These are phyloP conservation scores for Dermatemys mawii DNA, from an alignment of 2,113 vertebrate species.

Conservation along the genomic window DNA sequence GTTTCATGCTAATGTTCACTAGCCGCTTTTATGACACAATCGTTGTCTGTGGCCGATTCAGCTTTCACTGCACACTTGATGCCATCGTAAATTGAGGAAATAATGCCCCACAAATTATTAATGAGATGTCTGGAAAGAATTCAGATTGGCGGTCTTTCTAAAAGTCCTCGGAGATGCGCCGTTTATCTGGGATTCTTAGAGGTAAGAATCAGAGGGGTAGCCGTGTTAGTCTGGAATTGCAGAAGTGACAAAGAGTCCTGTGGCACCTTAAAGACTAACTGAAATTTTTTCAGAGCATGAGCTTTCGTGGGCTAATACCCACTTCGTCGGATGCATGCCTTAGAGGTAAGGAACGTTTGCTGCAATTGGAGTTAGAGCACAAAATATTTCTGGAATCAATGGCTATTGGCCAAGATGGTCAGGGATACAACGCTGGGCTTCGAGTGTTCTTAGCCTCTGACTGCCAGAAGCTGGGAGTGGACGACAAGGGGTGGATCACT, in stretches of 20 bases:
- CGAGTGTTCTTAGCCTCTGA: background rate
- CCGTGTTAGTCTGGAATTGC: too few species aligned
- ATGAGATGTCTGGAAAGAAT: background rate
- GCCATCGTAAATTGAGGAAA: background rate
- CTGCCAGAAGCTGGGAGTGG: background rate
- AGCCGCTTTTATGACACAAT: slow-evolving; percentile 14
- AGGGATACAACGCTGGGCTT: background rate
- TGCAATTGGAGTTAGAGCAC: background rate
- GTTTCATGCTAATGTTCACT: slow-evolving; percentile 34
- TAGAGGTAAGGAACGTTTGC: background rate
- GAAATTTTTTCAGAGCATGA: too few species aligned
- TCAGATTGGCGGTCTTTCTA: rapidly evolving
- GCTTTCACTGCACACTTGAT: slow-evolving; percentile 14
- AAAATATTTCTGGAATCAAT: background rate
- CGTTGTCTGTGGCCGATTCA: background rate
- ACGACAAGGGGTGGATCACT: background rate
- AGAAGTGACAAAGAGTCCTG: too few species aligned
- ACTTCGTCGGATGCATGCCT: too few species aligned
- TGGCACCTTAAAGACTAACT: too few species aligned
- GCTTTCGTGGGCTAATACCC: too few species aligned
- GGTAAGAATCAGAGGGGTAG: too few species aligned
- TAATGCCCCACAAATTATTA: background rate
- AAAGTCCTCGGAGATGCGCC: background rate
- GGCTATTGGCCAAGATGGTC: background rate
- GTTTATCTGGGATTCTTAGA: background rate